Conservation (phyloP, 2,113 vertebrate species). For the Galbula dea region DNA sequence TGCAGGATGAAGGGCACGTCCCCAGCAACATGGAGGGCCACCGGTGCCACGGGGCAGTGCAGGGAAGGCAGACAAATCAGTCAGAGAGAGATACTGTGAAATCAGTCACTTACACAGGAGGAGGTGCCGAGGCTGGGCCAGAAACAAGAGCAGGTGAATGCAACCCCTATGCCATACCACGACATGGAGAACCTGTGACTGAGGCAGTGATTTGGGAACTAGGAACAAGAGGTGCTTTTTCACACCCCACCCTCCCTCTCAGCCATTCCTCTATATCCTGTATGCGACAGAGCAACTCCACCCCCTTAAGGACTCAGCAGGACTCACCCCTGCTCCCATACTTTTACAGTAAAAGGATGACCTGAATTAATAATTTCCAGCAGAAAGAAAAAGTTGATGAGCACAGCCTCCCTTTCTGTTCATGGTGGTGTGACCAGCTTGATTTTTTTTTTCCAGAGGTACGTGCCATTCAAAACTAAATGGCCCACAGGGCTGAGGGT, state of each 20-base stretch:
- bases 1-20: rapidly evolving
- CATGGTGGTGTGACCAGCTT: not conserved
- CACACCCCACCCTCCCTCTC: not conserved
- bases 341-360: not conserved
- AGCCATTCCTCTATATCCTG: not conserved
- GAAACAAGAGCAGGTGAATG: not conserved
- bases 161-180: rapidly evolving
- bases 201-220: not conserved
- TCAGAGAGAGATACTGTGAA: not conserved
- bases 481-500: not conserved
- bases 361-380: not conserved
- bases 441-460: not conserved
- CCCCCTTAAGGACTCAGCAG: not conserved
- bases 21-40: not conserved
- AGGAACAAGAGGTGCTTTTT: not conserved
- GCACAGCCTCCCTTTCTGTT: not conserved
- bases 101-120: rapidly evolving
- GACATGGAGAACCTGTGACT: rapidly evolving
- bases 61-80: not conserved
- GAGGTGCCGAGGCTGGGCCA: not conserved
- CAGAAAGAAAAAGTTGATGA: not conserved
- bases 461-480: not conserved
- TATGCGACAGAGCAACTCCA: not conserved
- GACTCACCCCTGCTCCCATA: not conserved
- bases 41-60: rapidly evolving